These are phyloP conservation scores for Anguilla anguilla DNA, from an alignment of 2,797 vertebrate species.

Conservation along the genomic window DNA sequence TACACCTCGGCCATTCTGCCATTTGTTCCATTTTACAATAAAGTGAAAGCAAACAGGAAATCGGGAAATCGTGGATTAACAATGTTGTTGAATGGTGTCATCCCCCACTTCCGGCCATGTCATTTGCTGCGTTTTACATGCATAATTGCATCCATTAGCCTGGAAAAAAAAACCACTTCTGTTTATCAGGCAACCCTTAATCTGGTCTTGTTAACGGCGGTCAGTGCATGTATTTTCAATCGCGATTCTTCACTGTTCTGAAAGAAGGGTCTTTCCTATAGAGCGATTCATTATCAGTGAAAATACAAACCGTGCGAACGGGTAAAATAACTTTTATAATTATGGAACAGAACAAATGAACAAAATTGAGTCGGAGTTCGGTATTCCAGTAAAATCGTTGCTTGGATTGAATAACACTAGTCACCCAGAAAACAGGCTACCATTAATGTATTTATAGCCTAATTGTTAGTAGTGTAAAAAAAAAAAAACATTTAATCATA, in stretches of 20 bases:
- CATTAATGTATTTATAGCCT: background rate
- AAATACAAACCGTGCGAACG: background rate
- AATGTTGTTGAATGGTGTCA: background rate
- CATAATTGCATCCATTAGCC: background rate
- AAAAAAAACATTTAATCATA: background rate
- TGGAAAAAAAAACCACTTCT: background rate
- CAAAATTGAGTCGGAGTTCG: background rate
- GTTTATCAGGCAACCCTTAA: background rate
- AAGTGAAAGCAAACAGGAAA: slow-evolving; percentile 15
- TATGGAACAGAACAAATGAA: background rate
- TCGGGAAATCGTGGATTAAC: slow-evolving; percentile 12
- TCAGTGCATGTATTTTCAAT: background rate
- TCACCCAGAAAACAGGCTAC: background rate
- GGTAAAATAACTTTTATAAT: background rate
- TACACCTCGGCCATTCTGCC: slow-evolving; percentile 41
- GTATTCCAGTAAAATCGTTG: background rate
- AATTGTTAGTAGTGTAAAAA: background rate
- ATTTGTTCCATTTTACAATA: slow-evolving; percentile 29
- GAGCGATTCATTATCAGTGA: background rate
- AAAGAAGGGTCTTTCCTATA: background rate
- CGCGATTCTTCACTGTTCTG: background rate
- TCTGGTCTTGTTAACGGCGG: background rate
- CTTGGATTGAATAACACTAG: background rate
- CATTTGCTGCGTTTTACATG: background rate
- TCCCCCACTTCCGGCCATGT: background rate